These are phyloP conservation scores for Burhinus bistriatus DNA, from an alignment of 2,113 vertebrate species.

Conservation along the genomic window DNA sequence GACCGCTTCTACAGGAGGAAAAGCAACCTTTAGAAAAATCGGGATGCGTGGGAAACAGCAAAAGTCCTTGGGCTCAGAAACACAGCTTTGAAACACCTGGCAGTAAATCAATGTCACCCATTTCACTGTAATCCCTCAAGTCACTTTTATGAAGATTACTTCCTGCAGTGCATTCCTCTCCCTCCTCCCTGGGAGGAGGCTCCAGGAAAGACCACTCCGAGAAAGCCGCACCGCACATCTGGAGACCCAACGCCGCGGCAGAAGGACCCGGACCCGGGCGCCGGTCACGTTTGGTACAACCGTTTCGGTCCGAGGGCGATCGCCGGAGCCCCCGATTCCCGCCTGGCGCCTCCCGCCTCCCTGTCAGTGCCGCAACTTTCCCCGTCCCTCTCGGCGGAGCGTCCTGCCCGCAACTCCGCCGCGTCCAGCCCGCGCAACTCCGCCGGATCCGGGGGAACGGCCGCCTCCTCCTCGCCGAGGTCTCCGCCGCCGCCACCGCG, in stretches of 20 bases:
- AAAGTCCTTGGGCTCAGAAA: slow-evolving; percentile 21
- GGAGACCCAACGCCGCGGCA: background rate
- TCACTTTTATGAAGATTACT: slow-evolving; percentile 56
- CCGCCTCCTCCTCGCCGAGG: background rate
- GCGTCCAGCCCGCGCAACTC: background rate
- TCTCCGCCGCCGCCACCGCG: background rate
- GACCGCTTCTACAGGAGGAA: background rate
- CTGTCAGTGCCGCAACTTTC: background rate
- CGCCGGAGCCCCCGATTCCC: background rate
- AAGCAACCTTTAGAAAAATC: background rate
- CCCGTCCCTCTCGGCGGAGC: background rate
- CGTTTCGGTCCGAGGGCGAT: background rate
- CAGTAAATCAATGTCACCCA: slow-evolving; percentile 55
- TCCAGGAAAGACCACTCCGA: background rate
- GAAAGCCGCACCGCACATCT: background rate
- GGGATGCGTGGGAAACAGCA: background rate
- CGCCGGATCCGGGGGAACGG: background rate
- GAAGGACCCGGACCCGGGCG: background rate
- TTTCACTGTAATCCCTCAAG: slow-evolving; percentile 33
- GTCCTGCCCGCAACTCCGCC: background rate
- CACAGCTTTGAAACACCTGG: slow-evolving; percentile 29
- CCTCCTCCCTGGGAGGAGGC: background rate
- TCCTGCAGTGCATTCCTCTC: slow-evolving; percentile 14
- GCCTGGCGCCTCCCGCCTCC: background rate
- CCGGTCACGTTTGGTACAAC: background rate